Conservation (phyloP, 2,113 vertebrate species). For the Octodon degus region DNA sequence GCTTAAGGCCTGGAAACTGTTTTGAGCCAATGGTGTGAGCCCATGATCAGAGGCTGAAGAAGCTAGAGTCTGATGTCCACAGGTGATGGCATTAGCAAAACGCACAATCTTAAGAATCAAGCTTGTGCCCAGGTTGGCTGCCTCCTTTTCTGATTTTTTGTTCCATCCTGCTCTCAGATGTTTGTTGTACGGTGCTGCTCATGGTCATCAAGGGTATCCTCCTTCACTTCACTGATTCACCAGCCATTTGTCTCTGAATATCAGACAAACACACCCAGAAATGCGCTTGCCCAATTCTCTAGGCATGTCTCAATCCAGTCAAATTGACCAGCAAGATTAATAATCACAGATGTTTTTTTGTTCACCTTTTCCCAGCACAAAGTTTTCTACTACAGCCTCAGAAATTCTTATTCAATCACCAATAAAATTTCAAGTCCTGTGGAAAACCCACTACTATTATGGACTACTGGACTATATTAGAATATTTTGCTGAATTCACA, state of each 20-base stretch:
- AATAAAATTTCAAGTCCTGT: constrained; percentile 17
- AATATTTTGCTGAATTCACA: no score
- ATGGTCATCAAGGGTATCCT: neutral
- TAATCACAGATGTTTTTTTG: neutral
- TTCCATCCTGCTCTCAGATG: neutral
- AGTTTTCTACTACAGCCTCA: neutral
- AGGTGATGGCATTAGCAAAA: neutral
- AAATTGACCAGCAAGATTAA: neutral
- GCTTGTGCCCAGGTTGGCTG: neutral
- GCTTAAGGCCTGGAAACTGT: neutral
- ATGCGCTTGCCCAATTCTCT: neutral
- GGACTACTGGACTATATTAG: no score
- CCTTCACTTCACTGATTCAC: neutral
- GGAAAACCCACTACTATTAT: no score
- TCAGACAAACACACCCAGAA: neutral
- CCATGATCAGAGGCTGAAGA: neutral
- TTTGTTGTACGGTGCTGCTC: neutral
- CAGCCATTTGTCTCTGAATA: neutral
- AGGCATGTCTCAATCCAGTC: neutral
- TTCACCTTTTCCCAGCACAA: neutral
- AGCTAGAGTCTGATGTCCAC: neutral
- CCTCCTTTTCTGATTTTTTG: neutral
- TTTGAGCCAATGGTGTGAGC: neutral
- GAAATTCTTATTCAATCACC: constrained; percentile 17
- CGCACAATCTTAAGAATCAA: neutral